A percentile compares a stretch with the other conserved stretches of the same genome.
Evolutionary conservation across 2,888 invertebrate species (phyloP).

Genomic region (Eristalis tenax): DNA sequence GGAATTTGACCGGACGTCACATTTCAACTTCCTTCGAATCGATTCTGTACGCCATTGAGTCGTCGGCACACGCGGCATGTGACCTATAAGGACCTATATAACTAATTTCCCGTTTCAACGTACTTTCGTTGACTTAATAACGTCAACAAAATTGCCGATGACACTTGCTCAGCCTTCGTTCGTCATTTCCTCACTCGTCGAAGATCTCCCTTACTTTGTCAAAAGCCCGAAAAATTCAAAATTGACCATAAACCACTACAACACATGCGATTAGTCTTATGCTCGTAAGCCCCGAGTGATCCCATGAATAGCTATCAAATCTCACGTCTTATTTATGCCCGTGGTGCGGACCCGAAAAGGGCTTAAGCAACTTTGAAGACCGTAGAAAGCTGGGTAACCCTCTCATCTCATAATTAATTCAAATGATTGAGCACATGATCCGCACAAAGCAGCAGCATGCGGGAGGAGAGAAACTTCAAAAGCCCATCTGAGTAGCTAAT

Average conservation of each 20-base stretch:
- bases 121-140: too few relatives aligned
- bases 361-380: neutral
- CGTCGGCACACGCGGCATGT: too few relatives aligned
- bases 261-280: neutral
- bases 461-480: constrained; percentile 56
- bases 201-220: neutral
- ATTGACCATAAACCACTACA: neutral
- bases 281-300: constrained; percentile 1
- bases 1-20: too few relatives aligned
- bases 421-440: constrained; percentile 61
- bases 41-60: too few relatives aligned
- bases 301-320: constrained; percentile 11
- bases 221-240: neutral
- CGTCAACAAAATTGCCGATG: too few relatives aligned
- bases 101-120: too few relatives aligned
- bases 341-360: neutral
- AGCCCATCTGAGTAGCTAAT: constrained; percentile 42
- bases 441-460: neutral
- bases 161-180: too few relatives aligned
- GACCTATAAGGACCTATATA: too few relatives aligned
- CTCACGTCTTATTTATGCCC: constrained; percentile 28
- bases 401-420: constrained; percentile 55
- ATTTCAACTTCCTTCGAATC: too few relatives aligned
- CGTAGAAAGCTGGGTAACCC: constrained; percentile 16
- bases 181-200: too few relatives aligned